Base-by-base conservation (phyloP, 2,797 vertebrate genomes). In the Danionella dracula region DNA sequence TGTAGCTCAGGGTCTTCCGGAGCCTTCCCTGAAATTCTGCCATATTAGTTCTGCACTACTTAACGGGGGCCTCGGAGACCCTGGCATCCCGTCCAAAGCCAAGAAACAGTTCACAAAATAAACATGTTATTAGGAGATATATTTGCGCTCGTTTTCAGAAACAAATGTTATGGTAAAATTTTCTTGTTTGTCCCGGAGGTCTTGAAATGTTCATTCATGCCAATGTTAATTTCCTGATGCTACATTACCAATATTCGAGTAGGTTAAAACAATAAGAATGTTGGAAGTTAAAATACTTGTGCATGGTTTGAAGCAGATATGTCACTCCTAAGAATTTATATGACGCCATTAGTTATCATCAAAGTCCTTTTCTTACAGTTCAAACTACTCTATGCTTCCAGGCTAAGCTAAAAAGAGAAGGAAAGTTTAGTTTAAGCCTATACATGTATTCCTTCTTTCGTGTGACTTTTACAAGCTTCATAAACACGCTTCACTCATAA, bases 401-500 rank as follows among this genome's bases (percentile, higher is more conserved):
- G 35, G 20, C 10, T 16, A 29, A 45, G 23, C 46, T 51, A n/a
- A n/a, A n/a, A 37, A 32, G 48, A 42, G 38, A 57, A 17, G 42
- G 54, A 12, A 32, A 53, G 37, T 42, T 20, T 53, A 29, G 38
- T 50, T 50, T 31, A 51, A 37, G 8, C 8, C 35, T 42, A 41
- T 16, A 9, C n/a, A n/a, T 51, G 19, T 42, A 41, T 34, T 37
- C 60, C 53, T 51, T 11, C 51, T 49, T 61, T 61, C 49, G 58
- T 38, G 19, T 53, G 41, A 46, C 58, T 81, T 82, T 83, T 72
- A 78, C 56, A 69, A 70, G 70, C 62, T 78, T 66, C 31, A 27
- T 82, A 79, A 82, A 81, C 71, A 75, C 53, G 55, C 73, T 78
- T 59, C 46, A 34, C 41, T 42, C 44, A n/a, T 2, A 66, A 72